Base-by-base conservation (phyloP, 1,140 invertebrate species). In the Choristoneura fumiferana region DNA sequence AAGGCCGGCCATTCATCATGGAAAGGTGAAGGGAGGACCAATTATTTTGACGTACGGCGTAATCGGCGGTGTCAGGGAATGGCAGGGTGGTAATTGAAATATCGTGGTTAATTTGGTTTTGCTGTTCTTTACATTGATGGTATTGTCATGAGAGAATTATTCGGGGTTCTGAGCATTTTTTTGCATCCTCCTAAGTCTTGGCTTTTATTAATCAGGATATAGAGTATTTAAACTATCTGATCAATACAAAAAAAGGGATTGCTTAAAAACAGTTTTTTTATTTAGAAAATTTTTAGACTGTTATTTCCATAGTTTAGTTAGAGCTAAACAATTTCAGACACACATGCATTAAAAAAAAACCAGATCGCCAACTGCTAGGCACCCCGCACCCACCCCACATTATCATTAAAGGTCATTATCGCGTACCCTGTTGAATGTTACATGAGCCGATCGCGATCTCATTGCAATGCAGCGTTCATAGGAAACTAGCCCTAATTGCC, bases 331-430 rank as follows among this genome's bases (percentile, higher is more conserved):
- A n/a, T n/a, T n/a, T n/a, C n/a, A n/a, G n/a, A n/a, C n/a, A n/a
- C n/a, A n/a, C n/a, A n/a, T n/a, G n/a, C n/a, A n/a, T n/a, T n/a
- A n/a, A n/a, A 62, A 40, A 57, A 39, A 45, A 63, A 43, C 17
- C 29, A 8, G 29, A 37, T 38, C 33, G 36, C 35, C n/a, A 14
- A 36, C 12, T 33, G 54, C 17, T 5, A 22, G 39, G 9, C 22
- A 29, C 38, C 38, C 52, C 55, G 33, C 36, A 54, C 67, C 65
- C 58, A 56, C 37, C 15, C 43, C 43, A 43, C n/a, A n/a, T n/a
- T 66, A 65, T 73, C 60, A 79, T 81, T 80, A 79, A 67, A 54
- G 65, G 15, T 71, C 68, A 81, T 80, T 80, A 80, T 81, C 69
- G 68, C 68, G 53, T 62, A 62, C 68, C 56, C 69, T 65, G 8